Base-by-base conservation (phyloP, 1,140 invertebrate genomes). In the Macrotrachela quadricornifera region DNA sequence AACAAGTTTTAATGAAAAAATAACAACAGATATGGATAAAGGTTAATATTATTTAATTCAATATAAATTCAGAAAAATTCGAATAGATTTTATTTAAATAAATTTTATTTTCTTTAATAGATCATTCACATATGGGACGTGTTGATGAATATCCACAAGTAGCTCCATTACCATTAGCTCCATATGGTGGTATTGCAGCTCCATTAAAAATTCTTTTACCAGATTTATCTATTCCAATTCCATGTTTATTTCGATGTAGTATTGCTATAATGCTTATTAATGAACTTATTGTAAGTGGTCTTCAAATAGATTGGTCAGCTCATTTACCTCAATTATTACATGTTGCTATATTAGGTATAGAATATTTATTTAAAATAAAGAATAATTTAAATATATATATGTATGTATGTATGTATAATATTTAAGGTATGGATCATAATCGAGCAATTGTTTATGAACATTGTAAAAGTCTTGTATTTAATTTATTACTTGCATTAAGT, bases 181-280 rank as follows among this genome's bases (percentile, higher is more conserved):
- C 51, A 53, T 30, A 39, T 53, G 10, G 46, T 16, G 13, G 16
- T 46, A 42, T 9, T 53, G 1, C 46, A 46, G 14, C 42, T 4
- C 21, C 21, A 30, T 30, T 30, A 9, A 30, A 30, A 30, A 30
- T 9, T 30, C 21, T 30, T 8, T 8, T 30, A 30, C 21, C 21
- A 30, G 21, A 30, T 30, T 8, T 30, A 30, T 30, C 21, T 8
- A 30, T 30, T 30, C 21, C 21, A 30, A 30, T 30, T 30, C 21
- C 21, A 30, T 30, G 21, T 30, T 8, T 30, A 72, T 73, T 46
- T 67, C 90, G 86, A 61, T 95, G 87, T 64, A 94, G 95, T 68
- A 81, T 97, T 43, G 87, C 90, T 0, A 81, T 97, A 0, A 94
- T 96, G 82, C 71, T 99, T 45, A 71, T 97, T 8, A 84, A 82